Conservation (phyloP, 2,888 invertebrate species). For the Tethea ocularis region DNA sequence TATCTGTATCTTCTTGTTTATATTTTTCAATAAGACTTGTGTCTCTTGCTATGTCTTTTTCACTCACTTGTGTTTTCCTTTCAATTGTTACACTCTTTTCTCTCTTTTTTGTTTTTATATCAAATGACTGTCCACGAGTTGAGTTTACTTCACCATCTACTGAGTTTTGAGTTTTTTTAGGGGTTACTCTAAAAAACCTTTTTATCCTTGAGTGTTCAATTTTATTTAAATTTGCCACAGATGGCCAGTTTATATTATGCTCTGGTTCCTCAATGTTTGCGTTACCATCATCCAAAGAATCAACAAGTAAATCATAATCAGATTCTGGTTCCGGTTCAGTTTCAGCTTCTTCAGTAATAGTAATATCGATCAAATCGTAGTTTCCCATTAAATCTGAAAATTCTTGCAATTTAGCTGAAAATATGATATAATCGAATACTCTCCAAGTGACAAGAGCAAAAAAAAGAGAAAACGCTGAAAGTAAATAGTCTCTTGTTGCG, state of each 20-base stretch:
- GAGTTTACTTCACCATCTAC: neutral
- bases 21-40: neutral
- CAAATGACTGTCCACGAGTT: neutral
- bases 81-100: neutral
- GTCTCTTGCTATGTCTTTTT: neutral
- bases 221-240: slow-evolving; percentile 44
- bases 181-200: slow-evolving; percentile 40
- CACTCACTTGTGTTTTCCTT: neutral
- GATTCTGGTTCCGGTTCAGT: slow-evolving; percentile 25
- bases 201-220: slow-evolving; percentile 42
- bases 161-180: slow-evolving; percentile 22
- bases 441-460: slow-evolving; percentile 56
- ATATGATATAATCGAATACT: slow-evolving; percentile 56
- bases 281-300: slow-evolving; percentile 24
- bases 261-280: neutral
- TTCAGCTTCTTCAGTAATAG: slow-evolving; percentile 29
- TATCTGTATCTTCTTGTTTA: neutral
- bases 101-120: neutral
- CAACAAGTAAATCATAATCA: slow-evolving; percentile 27
- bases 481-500: slow-evolving; percentile 62
- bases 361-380: slow-evolving; percentile 58
- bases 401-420: slow-evolving; percentile 67
- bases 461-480: slow-evolving; percentile 64
- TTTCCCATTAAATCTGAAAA: slow-evolving; percentile 64
- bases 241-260: slow-evolving; percentile 44